Base-by-base conservation (phyloP, 2,113 vertebrate species). In the Puntigrus tetrazona region DNA sequence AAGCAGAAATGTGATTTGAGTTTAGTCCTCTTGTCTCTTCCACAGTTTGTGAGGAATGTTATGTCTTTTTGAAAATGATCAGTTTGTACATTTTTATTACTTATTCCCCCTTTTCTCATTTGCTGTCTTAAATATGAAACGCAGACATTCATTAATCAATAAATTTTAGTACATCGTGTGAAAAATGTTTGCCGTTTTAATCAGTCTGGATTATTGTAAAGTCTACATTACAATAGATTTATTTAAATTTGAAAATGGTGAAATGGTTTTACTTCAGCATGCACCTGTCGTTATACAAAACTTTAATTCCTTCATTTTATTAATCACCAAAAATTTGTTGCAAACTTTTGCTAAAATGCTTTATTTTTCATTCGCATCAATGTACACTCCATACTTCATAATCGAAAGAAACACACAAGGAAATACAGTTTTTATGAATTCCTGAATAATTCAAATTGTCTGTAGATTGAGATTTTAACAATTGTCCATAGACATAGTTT, bases 101-200 rank as follows among this genome's bases (percentile, higher is more conserved):
- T 10, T 34, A 67, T 84, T 65, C 13, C 45, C 3, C 11, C 22
- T 86, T 78, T 31, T 77, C 79, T 59, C 61, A 47, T 86, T 88
- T 89, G 72, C 3, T 22, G 3, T 41, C 88, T 77, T 20, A 77
- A 89, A 78, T 47, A 90, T 2, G 65, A 88, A 79, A 78, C 41
- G 10, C 9, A 36, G n/a, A 27, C 67, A 83, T 78, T 83, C 13
- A 77, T 86, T 79, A 90, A 87, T 76, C 84, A 94, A 91, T 93
- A 94, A 93, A 93, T 83, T 18, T n/a, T 5, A 86, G 41, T 82
- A 85, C 81, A 70, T 89, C 84, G 88, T 87, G 72, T 82, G 76
- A 84, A 74, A 8, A 16, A 22, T 27, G 27, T 47, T 31, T 41
- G 45, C 4, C 16, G 45, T 47, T 88, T 50, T 61, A 1, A 14